Evolutionary conservation across 2,797 vertebrate species (phyloP), one percentile per base, ranked within the genome.

Genomic region (Acridotheres tristis): DNA sequence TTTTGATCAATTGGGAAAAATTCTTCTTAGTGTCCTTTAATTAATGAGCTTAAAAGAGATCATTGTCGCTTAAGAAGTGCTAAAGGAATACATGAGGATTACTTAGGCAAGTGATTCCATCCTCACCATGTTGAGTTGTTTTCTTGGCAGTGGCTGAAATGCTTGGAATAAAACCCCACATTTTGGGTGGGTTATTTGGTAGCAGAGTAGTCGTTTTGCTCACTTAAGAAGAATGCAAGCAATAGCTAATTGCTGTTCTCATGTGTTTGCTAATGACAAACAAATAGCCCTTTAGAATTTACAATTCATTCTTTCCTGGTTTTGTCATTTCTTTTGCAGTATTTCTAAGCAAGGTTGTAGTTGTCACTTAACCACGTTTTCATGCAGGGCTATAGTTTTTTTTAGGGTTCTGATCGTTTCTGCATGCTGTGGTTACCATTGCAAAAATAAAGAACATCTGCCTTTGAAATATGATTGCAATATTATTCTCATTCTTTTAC

Each of bases 11-110:
- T 95, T 96, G 93, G 94, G 96, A 96, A 96, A 96, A 98, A 97
- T 96, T 97, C 98, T 97, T 98, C 97, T 97, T 98, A 97, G 97
- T 96, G 96, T 98, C 96, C 93, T 98, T 97, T 98, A 98, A 98
- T 98, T 98, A 98, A 98, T 97, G 96, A 98, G 98, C 98, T 98
- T 98, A 98, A 96, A 96, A 94, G 92, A 97, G 98, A 98, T 98
- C 97, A 97, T 92, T 96, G 94, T 97, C 90, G 73, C 94, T 96
- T 98, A 97, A 98, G 98, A 98, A 98, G 96, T 97, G 96, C 95
- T 98, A 94, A 98, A 97, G 97, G 97, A 98, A 97, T 97, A 97
- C 96, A 96, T 96, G 90, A 96, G 97, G 97, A 98, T 98, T 98
- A 98, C 97, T 98, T 97, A 96, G 94, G 87, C 93, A 88, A 97